Percentiles rank a stretch among this genome's conserved stretches.
phyloP scores from a whole-genome alignment of 2,113 vertebrate species.

The Electrona antarctica region DNA sequence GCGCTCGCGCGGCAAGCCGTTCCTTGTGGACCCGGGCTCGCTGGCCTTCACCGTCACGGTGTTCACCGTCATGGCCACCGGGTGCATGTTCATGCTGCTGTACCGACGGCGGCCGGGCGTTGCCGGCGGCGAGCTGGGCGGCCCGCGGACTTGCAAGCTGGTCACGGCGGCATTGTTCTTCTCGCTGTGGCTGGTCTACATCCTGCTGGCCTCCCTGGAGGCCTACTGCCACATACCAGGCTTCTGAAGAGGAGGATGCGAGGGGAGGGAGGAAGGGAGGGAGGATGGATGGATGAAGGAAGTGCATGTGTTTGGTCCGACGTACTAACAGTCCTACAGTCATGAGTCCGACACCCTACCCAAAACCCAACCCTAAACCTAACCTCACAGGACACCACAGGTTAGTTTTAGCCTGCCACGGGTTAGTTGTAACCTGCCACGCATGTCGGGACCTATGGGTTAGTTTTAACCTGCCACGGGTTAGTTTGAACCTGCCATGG shows the following conservation, averaged over 20 bases:
- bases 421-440: no score
- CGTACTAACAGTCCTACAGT: conserved; percentile 30
- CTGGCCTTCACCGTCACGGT: conserved; percentile 86
- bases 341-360: background rate
- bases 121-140: conserved; percentile 83
- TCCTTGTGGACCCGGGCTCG: conserved; percentile 80
- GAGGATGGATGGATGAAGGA: background rate
- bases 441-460: no score
- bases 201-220: conserved; percentile 82
- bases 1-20: conserved; percentile 74
- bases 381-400: no score
- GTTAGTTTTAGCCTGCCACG: no score
- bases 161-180: conserved; percentile 77
- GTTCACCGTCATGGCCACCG: conserved; percentile 79
- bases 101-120: conserved; percentile 78
- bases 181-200: conserved; percentile 82
- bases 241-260: conserved; percentile 59
- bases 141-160: conserved; percentile 81
- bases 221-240: conserved; percentile 82
- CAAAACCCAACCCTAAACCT: no score
- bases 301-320: background rate
- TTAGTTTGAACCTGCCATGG: no score
- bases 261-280: background rate
- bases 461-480: no score
- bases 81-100: conserved; percentile 73